Conservation (phyloP, 2,113 vertebrate species). For the Bambusicola thoracicus region DNA sequence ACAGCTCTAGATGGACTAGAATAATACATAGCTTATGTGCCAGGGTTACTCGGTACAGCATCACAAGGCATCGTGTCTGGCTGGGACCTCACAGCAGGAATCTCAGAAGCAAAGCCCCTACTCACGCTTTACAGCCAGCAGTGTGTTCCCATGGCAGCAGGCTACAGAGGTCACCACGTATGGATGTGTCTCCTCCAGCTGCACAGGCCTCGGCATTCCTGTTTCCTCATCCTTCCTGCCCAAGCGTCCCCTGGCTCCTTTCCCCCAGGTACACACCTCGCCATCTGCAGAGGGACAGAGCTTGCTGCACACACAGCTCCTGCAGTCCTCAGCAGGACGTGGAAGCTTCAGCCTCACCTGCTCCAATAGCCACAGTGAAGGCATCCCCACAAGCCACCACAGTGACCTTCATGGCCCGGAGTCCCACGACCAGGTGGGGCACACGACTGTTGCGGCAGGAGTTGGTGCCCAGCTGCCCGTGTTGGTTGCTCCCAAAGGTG, state of each 20-base stretch:
- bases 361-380: constrained; percentile 92
- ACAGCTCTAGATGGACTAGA: neutral
- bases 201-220: constrained; percentile 85
- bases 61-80: neutral
- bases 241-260: constrained; percentile 94
- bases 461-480: constrained; percentile 90
- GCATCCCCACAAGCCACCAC: constrained; percentile 95
- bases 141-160: constrained; percentile 97
- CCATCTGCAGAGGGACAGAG: constrained; percentile 79
- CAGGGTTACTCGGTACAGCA: neutral
- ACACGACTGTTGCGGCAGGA: constrained; percentile 83
- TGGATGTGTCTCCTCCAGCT: constrained; percentile 90
- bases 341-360: constrained; percentile 78
- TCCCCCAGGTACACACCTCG: constrained; percentile 96
- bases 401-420: constrained; percentile 81
- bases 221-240: constrained; percentile 93
- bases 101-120: constrained; percentile 40
- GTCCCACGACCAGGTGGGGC: constrained; percentile 86
- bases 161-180: constrained; percentile 92
- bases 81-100: neutral
- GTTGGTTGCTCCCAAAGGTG: constrained; percentile 97
- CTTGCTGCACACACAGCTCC: neutral
- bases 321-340: neutral
- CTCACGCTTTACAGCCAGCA: constrained; percentile 95
- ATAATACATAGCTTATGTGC: neutral